Evolutionary conservation across 1,140 invertebrate genomes (phyloP).

Genomic region (Neotoxoptera formosana): DNA sequence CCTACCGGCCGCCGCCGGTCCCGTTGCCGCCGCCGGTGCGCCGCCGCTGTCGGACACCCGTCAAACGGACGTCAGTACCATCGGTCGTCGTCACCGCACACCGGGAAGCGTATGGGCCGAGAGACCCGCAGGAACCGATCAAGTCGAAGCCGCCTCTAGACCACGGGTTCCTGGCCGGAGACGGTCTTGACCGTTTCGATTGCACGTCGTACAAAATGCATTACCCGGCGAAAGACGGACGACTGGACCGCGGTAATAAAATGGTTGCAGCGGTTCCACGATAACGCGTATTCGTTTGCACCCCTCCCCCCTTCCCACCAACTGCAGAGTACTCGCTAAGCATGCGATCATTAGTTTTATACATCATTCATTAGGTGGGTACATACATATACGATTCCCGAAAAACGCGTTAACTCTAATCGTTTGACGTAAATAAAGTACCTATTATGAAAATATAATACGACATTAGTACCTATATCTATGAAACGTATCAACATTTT

Average conservation of each 20-base stretch:
- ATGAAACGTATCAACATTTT: background rate
- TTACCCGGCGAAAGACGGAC: background rate
- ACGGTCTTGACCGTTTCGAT: background rate
- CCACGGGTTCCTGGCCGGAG: conserved; percentile 13
- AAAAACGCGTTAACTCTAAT: background rate
- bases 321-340: background rate
- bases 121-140: background rate
- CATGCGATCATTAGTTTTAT: background rate
- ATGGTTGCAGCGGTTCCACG: too few relatives aligned
- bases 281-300: background rate
- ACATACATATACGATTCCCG: background rate
- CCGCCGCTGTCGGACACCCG: background rate
- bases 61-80: background rate
- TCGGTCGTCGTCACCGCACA: background rate
- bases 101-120: background rate
- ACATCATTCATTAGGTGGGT: too few relatives aligned
- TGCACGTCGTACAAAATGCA: background rate
- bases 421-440: background rate
- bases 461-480: too few relatives aligned
- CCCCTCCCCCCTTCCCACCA: too few relatives aligned
- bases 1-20: background rate
- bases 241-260: background rate
- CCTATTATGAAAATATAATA: too few relatives aligned
- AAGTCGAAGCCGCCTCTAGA: background rate
- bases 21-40: background rate